Conservation (phyloP, 2,113 vertebrate genomes). For the Barnardius zonarius region DNA sequence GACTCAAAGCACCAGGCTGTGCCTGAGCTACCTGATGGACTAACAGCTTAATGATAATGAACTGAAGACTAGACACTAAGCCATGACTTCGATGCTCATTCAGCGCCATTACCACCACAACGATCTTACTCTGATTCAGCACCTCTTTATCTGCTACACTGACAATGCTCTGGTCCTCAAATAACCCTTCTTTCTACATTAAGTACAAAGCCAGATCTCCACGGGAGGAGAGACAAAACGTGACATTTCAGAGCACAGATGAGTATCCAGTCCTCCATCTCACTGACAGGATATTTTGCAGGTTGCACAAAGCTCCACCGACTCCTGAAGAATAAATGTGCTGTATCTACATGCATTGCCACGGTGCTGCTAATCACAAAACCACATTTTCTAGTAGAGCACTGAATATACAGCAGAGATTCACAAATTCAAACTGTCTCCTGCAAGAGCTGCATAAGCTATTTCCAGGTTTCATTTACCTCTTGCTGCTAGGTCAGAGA, state of each 20-base stretch:
- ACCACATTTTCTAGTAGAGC: neutral
- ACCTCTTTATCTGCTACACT: neutral
- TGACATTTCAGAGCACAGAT: neutral
- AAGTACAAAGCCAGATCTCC: neutral
- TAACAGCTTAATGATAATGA: neutral
- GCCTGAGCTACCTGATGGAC: neutral
- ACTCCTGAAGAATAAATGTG: neutral
- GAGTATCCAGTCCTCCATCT: neutral
- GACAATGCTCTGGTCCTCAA: neutral
- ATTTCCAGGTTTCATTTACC: neutral
- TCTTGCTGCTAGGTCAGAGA: neutral
- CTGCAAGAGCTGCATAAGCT: neutral
- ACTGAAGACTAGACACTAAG: neutral
- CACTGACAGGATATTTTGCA: neutral
- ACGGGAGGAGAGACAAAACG: fast-evolving
- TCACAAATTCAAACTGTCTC: neutral
- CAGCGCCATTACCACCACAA: neutral
- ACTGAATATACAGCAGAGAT: neutral
- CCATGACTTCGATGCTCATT: neutral
- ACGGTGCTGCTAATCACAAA: neutral
- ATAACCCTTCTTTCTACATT: neutral
- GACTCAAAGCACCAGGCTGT: neutral
- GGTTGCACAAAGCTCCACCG: neutral
- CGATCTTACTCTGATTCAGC: neutral
- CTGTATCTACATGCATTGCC: fast-evolving